Base-by-base conservation (phyloP, 2,888 invertebrate species). In the Girardia tigrina region DNA sequence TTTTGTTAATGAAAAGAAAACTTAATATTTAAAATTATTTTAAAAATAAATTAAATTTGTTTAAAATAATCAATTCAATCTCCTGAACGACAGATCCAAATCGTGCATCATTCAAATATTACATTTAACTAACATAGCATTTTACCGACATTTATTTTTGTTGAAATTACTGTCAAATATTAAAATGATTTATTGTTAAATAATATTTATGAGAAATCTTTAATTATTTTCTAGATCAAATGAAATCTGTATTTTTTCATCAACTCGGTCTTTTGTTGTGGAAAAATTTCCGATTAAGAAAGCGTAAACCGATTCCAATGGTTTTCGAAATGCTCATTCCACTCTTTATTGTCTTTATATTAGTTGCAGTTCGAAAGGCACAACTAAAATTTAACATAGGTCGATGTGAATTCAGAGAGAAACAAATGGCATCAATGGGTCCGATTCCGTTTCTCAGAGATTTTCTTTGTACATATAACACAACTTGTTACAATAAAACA, bases 361-460 rank as follows among this genome's bases (percentile, higher is more conserved):
- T 75, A 28, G 36, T 74, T n/a, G 27, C 26, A n/a, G 70, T 75
- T 29, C 71, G 72, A 27, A 73, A n/a, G 1, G 12, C n/a, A 27
- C 26, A 29, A 23, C 14, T 20, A 14, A 20, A 28, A 72, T 8
- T 8, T 14, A 29, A 73, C 1, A 6, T n/a, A n/a, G 29, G 14
- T n/a, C 27, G 12, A 6, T 75, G 75, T 29, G 29, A 75, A 26
- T 74, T 29, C 23, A n/a, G 28, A 74, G 27, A 75, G 26, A 74
- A 23, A 28, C 42, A 75, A 74, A n/a, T 75, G 72, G 42, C 75
- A 12, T 74, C 73, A 2, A 26, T 42, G 29, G 75, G 75, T 6
- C 26, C 26, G 28, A 8, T 74, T 1, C 26, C 74, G 8, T 42
- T 29, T 69, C n/a, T 74, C 26, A 20, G 28, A 42, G 29, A 26